Conservation (phyloP, 2,797 vertebrate genomes). For the Arctocebus calabarensis region DNA sequence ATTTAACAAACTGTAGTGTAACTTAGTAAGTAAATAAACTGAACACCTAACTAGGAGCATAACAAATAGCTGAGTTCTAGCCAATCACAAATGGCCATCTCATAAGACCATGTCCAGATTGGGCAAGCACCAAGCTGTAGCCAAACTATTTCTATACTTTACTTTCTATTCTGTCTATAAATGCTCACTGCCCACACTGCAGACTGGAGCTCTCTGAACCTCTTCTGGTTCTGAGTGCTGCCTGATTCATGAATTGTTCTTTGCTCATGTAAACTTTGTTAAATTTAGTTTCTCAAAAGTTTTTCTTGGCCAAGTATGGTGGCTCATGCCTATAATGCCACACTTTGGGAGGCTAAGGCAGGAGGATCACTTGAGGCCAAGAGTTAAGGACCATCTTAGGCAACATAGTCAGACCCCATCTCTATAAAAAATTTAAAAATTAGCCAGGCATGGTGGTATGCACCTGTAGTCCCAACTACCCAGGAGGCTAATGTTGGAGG, state of each 20-base stretch:
- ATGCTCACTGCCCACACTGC: neutral
- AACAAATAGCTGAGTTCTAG: neutral
- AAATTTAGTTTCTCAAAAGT: neutral
- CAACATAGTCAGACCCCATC: neutral
- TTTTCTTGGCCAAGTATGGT: neutral
- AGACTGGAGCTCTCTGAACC: neutral
- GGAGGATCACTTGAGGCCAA: neutral
- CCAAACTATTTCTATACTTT: neutral
- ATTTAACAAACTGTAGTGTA: neutral
- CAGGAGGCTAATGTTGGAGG: neutral
- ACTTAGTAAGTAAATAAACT: neutral
- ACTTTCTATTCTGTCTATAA: neutral
- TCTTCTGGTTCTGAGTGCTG: neutral
- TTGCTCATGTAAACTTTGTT: neutral
- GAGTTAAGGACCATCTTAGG: neutral
- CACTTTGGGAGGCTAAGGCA: neutral
- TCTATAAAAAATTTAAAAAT: neutral
- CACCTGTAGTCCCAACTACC: neutral
- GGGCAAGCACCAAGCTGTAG: neutral
- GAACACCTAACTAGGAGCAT: neutral
- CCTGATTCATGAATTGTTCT: neutral
- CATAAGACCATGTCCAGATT: neutral
- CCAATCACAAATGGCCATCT: neutral
- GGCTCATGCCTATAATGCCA: neutral
- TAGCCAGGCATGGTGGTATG: neutral